Conservation (phyloP, 2,888 invertebrate genomes). For the Isoperla grammatica region DNA sequence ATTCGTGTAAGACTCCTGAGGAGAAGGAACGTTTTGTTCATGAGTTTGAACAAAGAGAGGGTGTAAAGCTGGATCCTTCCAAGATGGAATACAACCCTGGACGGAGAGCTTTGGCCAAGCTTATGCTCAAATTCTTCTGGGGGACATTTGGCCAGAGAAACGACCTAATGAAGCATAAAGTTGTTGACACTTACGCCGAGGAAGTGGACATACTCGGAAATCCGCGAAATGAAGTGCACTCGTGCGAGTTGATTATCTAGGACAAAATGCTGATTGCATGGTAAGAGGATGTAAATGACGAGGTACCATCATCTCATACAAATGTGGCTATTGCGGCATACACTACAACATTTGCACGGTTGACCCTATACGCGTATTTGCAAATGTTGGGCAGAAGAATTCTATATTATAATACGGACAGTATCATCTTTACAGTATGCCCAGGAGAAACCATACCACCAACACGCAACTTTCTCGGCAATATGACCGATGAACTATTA, state of each 20-base stretch:
- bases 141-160: slow-evolving; percentile 20
- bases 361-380: slow-evolving; percentile 38
- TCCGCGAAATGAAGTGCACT: neutral
- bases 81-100: slow-evolving; percentile 30
- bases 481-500: slow-evolving; percentile 39
- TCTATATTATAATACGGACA: slow-evolving; percentile 41
- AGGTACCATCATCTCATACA: slow-evolving; percentile 21
- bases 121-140: slow-evolving; percentile 34
- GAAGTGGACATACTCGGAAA: neutral
- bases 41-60: slow-evolving; percentile 27
- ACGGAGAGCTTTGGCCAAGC: slow-evolving; percentile 29
- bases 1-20: slow-evolving; percentile 29
- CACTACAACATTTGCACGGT: slow-evolving; percentile 38
- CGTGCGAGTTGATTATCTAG: no score
- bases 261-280: neutral
- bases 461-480: slow-evolving; percentile 28
- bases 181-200: neutral
- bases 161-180: neutral
- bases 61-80: slow-evolving; percentile 18
- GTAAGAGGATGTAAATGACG: neutral
- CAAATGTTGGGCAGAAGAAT: slow-evolving; percentile 35
- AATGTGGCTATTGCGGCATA: slow-evolving; percentile 40
- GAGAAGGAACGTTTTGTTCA: slow-evolving; percentile 24
- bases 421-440: slow-evolving; percentile 33
- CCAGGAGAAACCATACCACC: neutral